Base-by-base conservation (phyloP, 1,140 invertebrate genomes). In the Heliothis virescens region DNA sequence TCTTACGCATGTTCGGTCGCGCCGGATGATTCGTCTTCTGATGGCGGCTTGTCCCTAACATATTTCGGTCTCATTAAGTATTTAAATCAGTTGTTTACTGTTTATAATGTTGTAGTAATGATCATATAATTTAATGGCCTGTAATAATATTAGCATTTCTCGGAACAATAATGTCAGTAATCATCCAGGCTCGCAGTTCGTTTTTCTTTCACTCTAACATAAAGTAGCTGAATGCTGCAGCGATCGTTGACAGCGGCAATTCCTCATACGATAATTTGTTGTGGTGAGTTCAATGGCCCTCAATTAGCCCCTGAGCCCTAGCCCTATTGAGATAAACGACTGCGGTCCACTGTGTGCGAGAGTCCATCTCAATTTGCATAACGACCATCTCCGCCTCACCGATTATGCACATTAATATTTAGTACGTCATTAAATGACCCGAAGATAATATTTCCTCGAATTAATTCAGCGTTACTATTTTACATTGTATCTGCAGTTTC, bases 371-470 rank as follows among this genome's bases (percentile, higher is more conserved):
- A 86, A 85, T 90, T 89, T 89, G 83, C 90, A 90, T 90, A 88
- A 90, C 87, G 80, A 79, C 81, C 75, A 79, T 84, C 86, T 80
- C 79, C 79, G 79, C 78, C 77, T 79, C 60, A 60, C 62, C 79
- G 84, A 88, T 90, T 86, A 88, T 79, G 77, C 69, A 77, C 77
- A 85, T 89, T 88, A 90, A 87, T 88, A 85, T 89, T 89, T 84
- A 82, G 82, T 79, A 77, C 83, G 77, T 83, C 79, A 83, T 77
- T 82, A 83, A 63, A 76, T 74, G 79, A 72, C 78, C 65, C 62
- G 74, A 72, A 82, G 59, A 69, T 83, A 77, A 82, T 82, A 73
- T 87, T 85, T 87, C 83, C 79, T 83, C 83, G 80, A 86, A 86
- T 81, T 81, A 83, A 81, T 79, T 82, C 71, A 75, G 73, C 81